phyloP scores from a whole-genome alignment of 2,113 vertebrate species.

The Casuarius casuarius region DNA sequence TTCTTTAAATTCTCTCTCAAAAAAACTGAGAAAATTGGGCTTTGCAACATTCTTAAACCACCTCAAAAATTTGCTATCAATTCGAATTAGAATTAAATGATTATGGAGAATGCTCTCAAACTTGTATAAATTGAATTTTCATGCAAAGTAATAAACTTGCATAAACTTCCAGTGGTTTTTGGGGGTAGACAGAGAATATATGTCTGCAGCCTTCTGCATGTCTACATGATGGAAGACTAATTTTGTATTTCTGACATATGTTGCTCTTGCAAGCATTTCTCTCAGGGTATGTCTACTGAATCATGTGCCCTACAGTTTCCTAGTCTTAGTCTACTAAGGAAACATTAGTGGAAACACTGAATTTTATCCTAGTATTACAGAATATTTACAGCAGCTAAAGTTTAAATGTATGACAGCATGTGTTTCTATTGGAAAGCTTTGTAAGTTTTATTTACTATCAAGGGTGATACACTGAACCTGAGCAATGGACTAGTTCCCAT shows the following conservation, averaged over 20 bases:
- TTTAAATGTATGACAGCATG: neutral
- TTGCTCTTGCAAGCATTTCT: constrained; percentile 5
- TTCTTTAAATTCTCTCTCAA: neutral
- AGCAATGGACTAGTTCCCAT: neutral
- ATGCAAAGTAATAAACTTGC: neutral
- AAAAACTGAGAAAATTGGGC: neutral
- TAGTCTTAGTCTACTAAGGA: neutral
- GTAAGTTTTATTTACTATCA: neutral
- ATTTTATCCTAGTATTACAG: neutral
- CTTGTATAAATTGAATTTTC: neutral
- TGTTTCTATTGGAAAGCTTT: neutral
- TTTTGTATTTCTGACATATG: constrained; percentile 30
- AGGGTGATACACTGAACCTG: neutral
- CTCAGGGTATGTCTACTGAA: neutral
- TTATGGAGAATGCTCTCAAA: neutral
- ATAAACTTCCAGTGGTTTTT: neutral
- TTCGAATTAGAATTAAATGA: constrained; percentile 42
- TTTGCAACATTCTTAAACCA: neutral
- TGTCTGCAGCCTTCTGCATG: neutral
- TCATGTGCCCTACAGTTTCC: neutral
- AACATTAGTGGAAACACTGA: neutral
- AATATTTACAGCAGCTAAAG: neutral
- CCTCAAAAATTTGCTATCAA: neutral
- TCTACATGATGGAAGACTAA: neutral
- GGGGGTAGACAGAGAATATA: neutral